phyloP scores from a whole-genome alignment of 2,113 vertebrate species.

The Mormyrus lacerda region DNA sequence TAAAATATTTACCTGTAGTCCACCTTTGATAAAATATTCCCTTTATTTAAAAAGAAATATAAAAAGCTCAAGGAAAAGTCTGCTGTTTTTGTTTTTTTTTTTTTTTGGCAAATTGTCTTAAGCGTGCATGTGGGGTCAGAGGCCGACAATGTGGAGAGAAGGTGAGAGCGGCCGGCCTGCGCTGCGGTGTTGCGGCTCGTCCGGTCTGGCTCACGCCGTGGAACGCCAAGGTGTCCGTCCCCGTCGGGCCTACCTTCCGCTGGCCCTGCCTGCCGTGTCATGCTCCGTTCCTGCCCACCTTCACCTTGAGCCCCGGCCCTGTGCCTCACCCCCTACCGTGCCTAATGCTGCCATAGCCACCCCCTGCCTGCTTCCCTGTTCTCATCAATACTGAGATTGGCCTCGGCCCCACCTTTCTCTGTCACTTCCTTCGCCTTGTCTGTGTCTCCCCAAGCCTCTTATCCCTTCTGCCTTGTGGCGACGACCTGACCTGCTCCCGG shows the following conservation, averaged over 20 bases:
- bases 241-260: too few relatives aligned
- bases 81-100: constrained; percentile 18
- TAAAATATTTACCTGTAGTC: constrained; percentile 75
- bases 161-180: not conserved
- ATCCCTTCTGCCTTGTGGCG: not conserved
- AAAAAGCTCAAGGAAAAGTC: constrained; percentile 72
- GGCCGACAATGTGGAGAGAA: not conserved
- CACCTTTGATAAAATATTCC: constrained; percentile 79
- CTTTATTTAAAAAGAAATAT: constrained; percentile 66
- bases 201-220: too few relatives aligned
- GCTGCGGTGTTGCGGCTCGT: not conserved
- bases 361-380: not conserved
- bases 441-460: not conserved
- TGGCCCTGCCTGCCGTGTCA: not conserved
- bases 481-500: not conserved
- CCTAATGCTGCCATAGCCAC: not conserved
- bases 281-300: not conserved
- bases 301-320: not conserved
- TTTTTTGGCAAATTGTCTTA: constrained; percentile 55
- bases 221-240: not conserved
- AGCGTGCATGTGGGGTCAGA: not conserved
- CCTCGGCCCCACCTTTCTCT: not conserved
- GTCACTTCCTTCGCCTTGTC: not conserved
- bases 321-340: not conserved
- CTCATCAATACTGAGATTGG: not conserved